Base-by-base conservation (phyloP, 2,113 vertebrate species). In the Camelus bactrianus region DNA sequence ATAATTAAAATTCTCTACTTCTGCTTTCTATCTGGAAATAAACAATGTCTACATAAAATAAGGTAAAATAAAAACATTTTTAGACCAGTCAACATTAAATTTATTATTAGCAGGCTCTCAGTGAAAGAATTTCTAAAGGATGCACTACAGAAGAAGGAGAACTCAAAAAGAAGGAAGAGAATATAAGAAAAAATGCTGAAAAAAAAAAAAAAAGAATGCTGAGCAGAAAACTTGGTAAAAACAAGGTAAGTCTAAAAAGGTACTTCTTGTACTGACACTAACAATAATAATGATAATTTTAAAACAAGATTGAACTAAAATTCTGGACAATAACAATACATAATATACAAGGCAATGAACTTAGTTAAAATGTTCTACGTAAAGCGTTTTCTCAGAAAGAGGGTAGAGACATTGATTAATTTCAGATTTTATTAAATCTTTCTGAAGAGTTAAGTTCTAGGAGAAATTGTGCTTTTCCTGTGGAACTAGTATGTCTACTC, bases 41-140 rank as follows among this genome's bases (percentile, higher is more conserved):
- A 83, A 72, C 56, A 46, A 83, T 87, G 93, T 93, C 73, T 94
- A 75, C 10, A 54, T 72, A 81, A 97, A 88, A 73, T 89, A 52
- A 97, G 13, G n/a, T 75, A 97, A 95, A 87, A 65, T 87, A 64
- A 95, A 91, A 60, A 70, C 28, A 90, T 70, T 93, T 76, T 79
- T 67, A 93, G 73, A 89, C 6, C 77, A 93, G 4, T n/a, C 62
- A 89, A 56, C 15, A 75, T 1, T 76, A 67, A 79, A 22, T 89
- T 89, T 93, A 92, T 96, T 80, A 93, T 73, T 92, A 97, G 56
- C 46, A 88, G 35, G 28, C 2, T 24, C 12, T 93, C 42, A 87
- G 8, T 58, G n/a, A 93, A 89, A 67, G n/a, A 89, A 95, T 56
- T 77, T 76, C 48, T 94, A 88, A 77, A 64, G 26, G 20, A 56